Evolutionary conservation across 2,888 invertebrate species (phyloP).

Genomic region (Hypsopygia costalis): DNA sequence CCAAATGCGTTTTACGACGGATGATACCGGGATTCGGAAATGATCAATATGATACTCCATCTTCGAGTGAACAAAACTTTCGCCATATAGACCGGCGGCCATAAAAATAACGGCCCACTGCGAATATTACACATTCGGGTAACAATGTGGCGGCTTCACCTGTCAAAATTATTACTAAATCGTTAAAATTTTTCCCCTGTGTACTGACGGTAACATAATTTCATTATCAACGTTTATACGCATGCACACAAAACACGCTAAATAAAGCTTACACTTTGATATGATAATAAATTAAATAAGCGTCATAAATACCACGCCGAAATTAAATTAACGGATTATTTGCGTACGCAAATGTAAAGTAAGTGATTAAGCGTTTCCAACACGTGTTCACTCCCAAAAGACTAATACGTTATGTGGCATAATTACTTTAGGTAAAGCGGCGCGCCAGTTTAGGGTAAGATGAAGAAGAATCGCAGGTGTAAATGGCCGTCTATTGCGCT

Average conservation of each 20-base stretch:
- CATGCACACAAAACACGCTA: conserved; percentile 62
- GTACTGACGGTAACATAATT: conserved; percentile 53
- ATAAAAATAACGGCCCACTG: conserved; percentile 21
- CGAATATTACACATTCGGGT: conserved; percentile 8
- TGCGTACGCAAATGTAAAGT: conserved; percentile 74
- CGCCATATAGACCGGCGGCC: conserved; percentile 1
- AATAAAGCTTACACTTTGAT: conserved; percentile 71
- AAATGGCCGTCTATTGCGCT: conserved; percentile 70
- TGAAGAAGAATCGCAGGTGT: conserved; percentile 79
- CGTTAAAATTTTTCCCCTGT: conserved; percentile 56
- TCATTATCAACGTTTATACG: conserved; percentile 65
- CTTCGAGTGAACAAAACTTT: conserved; percentile 10
- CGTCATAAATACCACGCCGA: conserved; percentile 69
- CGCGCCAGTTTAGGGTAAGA: conserved; percentile 72
- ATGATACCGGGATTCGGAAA: conserved; percentile 51
- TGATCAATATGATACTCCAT: conserved; percentile 49
- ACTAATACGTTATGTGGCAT: conserved; percentile 76
- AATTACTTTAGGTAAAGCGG: conserved; percentile 75
- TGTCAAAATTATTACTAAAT: conserved; percentile 49
- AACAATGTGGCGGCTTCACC: conserved; percentile 30
- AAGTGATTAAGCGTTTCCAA: conserved; percentile 76
- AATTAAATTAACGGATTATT: conserved; percentile 77
- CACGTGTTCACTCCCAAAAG: conserved; percentile 74
- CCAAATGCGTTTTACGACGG: conserved; percentile 59
- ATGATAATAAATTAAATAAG: conserved; percentile 76